Evolutionary conservation across 1,140 invertebrate species (phyloP), one percentile per base, ranked within the genome.

Genomic region (Nomia melanderi): DNA sequence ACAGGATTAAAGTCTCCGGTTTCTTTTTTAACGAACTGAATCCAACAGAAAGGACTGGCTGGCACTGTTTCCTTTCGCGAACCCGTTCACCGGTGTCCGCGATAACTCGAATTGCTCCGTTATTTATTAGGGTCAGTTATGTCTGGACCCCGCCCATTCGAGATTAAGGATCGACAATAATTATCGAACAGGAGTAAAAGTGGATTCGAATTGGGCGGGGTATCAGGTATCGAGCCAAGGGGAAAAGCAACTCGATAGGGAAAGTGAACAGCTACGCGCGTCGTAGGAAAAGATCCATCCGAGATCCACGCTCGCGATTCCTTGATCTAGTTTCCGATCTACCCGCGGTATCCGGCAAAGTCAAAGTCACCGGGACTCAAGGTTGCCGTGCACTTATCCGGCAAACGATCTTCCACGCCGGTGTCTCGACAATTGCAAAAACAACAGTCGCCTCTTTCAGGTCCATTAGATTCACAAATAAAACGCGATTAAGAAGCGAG

Each of bases 331-430:
- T 56, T 65, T 47, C 56, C n/a, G n/a, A n/a, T n/a, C n/a, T n/a
- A n/a, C n/a, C n/a, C n/a, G n/a, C n/a, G n/a, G n/a, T n/a, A n/a
- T n/a, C n/a, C 12, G 29, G 64, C 67, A 82, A 79, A 81, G 78
- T 84, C 76, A 78, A 81, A 86, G 72, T 86, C 81, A 70, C 6
- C 12, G 29, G 20, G 60, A 60, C 27, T 9, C 41, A 29, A 76
- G 54, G 25, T 69, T 29, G 17, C 12, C 29, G 14, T 4, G 20
- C 39, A 39, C 33, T 29, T 50, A 50, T 50, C 47, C 4, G n/a
- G 47, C 47, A 7, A 50, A 50, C 7, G 47, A n/a, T 50, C 20
- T 8, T 50, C 47, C 8, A 20, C 1, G 20, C 6, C 47, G 8
- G 47, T 20, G 20, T 50, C 6, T 17, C 20, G n/a, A 50, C 20